Percentiles rank a stretch among this genome's conserved stretches.
phyloP scores from a whole-genome alignment of 2,113 vertebrate species.

The Meleagris gallopavo region DNA sequence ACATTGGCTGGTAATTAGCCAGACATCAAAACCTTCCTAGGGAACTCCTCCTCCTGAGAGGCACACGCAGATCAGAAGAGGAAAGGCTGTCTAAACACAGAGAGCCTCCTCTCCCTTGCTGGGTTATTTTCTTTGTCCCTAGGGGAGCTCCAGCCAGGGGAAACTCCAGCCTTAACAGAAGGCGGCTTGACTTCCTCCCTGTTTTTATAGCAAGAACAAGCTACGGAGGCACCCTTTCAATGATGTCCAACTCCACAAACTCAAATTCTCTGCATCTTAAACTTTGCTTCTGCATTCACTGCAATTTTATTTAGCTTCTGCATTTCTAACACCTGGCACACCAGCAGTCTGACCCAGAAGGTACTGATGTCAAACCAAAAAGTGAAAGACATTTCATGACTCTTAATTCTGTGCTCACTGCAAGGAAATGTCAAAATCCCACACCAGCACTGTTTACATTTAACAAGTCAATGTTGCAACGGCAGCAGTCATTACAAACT shows the following conservation, averaged over 20 bases:
- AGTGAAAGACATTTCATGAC: not conserved
- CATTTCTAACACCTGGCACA: not conserved
- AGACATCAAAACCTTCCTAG: slow-evolving; percentile 23
- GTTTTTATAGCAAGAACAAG: slow-evolving; percentile 33
- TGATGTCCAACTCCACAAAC: not conserved
- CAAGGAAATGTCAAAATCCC: not conserved
- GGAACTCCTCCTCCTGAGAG: slow-evolving; percentile 53
- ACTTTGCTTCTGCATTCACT: not conserved
- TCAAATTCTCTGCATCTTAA: not conserved
- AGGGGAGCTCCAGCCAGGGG: slow-evolving; percentile 26
- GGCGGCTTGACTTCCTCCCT: slow-evolving; percentile 46
- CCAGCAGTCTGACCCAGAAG: not conserved
- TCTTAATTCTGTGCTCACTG: not conserved
- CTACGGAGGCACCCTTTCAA: slow-evolving; percentile 7
- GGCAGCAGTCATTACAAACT: not conserved
- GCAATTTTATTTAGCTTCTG: not conserved
- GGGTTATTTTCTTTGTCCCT: slow-evolving; percentile 44
- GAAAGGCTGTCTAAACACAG: slow-evolving; percentile 57
- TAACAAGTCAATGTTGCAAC: not conserved
- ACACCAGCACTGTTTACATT: not conserved
- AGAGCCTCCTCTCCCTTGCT: not conserved
- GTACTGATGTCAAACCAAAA: not conserved
- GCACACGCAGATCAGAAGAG: not conserved
- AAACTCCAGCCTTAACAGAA: slow-evolving; percentile 20
- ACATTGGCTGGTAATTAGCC: not conserved